phyloP scores from a whole-genome alignment of 2,797 vertebrate species.

The Platyrinchus mystaceus region DNA sequence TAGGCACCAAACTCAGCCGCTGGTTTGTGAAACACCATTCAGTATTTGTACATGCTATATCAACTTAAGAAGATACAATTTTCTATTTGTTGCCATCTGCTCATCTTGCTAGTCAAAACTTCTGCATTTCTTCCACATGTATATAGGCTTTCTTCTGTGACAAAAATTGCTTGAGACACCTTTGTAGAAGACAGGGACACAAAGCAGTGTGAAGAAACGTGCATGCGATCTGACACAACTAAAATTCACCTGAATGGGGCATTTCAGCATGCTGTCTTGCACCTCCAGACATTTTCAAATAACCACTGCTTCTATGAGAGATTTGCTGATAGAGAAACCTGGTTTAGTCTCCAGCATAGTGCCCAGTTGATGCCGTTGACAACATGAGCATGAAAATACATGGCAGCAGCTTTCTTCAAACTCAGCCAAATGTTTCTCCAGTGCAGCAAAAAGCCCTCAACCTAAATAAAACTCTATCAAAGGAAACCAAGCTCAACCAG shows the following conservation, averaged over 20 bases:
- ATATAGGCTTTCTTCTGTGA: neutral
- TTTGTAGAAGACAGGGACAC: neutral
- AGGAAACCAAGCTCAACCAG: neutral
- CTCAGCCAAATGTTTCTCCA: neutral
- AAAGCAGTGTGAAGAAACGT: rapidly evolving
- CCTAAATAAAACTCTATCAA: neutral
- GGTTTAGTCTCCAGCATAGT: neutral
- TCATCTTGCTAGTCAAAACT: neutral
- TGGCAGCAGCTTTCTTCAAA: neutral
- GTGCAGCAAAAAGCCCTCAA: neutral
- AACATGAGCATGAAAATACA: neutral
- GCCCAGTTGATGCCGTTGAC: neutral
- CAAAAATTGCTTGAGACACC: neutral
- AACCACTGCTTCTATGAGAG: neutral
- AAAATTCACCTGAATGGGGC: neutral
- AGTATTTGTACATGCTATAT: neutral
- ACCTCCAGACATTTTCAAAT: neutral
- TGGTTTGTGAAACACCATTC: neutral
- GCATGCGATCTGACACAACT: neutral
- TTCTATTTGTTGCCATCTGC: neutral
- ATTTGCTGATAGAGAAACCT: neutral
- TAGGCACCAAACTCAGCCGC: neutral
- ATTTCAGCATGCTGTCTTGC: neutral
- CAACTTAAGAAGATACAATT: neutral
- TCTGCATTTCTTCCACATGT: neutral